Evolutionary conservation across 2,113 vertebrate species (phyloP), one percentile per base, ranked within the genome.

Genomic region (Scortum barcoo): DNA sequence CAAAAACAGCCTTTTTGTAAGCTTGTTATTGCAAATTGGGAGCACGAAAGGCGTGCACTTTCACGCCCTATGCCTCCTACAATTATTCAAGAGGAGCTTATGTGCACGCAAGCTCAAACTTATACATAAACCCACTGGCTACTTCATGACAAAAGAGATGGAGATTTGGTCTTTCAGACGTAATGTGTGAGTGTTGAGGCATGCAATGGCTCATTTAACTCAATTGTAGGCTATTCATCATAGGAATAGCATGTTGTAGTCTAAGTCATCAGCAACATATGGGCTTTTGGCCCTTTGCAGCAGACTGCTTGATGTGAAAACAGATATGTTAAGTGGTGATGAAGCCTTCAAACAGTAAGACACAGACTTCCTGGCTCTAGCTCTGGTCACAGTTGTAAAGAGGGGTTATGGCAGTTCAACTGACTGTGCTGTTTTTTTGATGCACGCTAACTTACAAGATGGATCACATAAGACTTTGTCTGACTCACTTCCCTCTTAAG

Each of bases 11-110:
- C 20, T 75, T 88, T 84, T 72, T 75, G 70, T 66, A 79, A 87
- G 84, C 84, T 91, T 87, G 85, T 92, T 92, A 90, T 88, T 91
- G 82, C 80, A 85, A 82, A 89, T 93, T 87, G 67, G 68, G 83
- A 89, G 82, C 85, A 86, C 22, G 26, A 50, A 56, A 79, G 87
- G 77, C 79, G 30, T 80, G 92, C 85, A 78, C 74, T 82, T 91
- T 89, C 88, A 91, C 72, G 65, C 88, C 50, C 67, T 36, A 30
- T 83, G 80, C 78, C 84, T 90, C 87, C 80, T 79, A 58, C 86
- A 89, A 87, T 88, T 88, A 85, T 85, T 91, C 81, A 83, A 86
- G 75, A 87, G 74, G 69, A 74, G 76, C 58, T 92, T 72, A 68
- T 63, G 71, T 72, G 88, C 89, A 91, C 66, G 84, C 91, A 86